Conservation (phyloP, 2,113 vertebrate genomes). For the Leucosticte australis region DNA sequence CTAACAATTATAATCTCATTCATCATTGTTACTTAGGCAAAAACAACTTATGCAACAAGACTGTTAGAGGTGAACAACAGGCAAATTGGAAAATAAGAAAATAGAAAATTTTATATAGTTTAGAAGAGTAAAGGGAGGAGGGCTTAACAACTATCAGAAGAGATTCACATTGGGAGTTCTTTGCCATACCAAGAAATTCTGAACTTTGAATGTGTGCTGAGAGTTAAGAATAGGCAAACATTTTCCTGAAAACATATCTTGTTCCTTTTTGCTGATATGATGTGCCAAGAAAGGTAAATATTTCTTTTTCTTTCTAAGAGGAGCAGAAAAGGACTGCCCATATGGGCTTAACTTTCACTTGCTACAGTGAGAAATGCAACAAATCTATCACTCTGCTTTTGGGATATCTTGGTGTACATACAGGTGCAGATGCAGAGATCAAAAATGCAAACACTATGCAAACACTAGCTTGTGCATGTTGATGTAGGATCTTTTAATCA, state of each 20-base stretch:
- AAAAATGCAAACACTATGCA: neutral
- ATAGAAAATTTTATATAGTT: neutral
- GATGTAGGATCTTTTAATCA: neutral
- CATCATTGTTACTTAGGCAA: neutral
- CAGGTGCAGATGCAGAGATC: neutral
- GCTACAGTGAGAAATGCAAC: neutral
- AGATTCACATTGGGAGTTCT: neutral
- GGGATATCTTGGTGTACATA: neutral
- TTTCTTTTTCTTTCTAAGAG: conserved; percentile 5
- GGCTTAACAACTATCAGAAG: neutral
- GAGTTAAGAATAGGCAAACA: neutral
- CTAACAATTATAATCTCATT: neutral
- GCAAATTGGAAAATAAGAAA: neutral
- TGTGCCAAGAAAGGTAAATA: neutral
- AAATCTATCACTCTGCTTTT: neutral
- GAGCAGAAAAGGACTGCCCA: neutral
- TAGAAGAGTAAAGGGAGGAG: neutral
- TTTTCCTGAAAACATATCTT: neutral
- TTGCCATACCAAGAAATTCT: neutral
- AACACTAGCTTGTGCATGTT: neutral
- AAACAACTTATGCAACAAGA: neutral
- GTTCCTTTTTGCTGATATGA: neutral
- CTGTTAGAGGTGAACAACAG: neutral
- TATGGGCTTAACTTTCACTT: neutral
- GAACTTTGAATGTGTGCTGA: neutral